Conservation (phyloP, 2,888 invertebrate genomes). For the Brachycybe producta region DNA sequence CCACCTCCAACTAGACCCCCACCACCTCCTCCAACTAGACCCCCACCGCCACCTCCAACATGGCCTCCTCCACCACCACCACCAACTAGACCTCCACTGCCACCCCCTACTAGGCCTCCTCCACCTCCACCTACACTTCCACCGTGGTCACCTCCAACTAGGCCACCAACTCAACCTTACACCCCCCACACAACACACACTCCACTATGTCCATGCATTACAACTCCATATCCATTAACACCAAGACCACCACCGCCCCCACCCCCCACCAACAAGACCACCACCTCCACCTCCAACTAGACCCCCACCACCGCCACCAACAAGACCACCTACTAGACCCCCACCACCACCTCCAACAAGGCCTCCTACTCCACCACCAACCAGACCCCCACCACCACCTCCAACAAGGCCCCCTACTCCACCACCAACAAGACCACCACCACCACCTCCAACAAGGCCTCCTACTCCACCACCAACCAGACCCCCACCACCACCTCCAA, state of each 20-base stretch:
- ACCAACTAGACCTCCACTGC: conserved; percentile 7
- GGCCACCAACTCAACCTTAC: neutral
- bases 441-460: conserved; percentile 28
- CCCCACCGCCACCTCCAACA: neutral
- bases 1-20: conserved; percentile 17
- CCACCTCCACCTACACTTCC: conserved; percentile 5
- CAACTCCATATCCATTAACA: neutral
- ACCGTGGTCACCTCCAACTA: conserved; percentile 15
- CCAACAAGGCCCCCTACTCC: conserved; percentile 11
- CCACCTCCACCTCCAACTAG: conserved; percentile 9
- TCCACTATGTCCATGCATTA: neutral
- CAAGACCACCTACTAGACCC: conserved; percentile 24
- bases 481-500: conserved; percentile 15
- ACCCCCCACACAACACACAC: conserved; percentile 1
- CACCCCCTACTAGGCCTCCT: neutral
- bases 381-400: conserved; percentile 11
- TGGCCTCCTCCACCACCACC: conserved; percentile 13
- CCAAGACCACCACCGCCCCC: conserved; percentile 12
- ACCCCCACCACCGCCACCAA: conserved; percentile 20
- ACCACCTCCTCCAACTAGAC: conserved; percentile 10
- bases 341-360: conserved; percentile 11
- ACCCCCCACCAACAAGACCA: conserved; percentile 9
- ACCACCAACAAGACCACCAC: conserved; percentile 22
- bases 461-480: conserved; percentile 30
- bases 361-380: conserved; percentile 23